Percentiles rank a stretch among this genome's conserved stretches.
These are phyloP conservation scores for Acanthococcus lagerstroemiae DNA, from an alignment of 2,888 invertebrate genomes.

Conservation along the genomic window DNA sequence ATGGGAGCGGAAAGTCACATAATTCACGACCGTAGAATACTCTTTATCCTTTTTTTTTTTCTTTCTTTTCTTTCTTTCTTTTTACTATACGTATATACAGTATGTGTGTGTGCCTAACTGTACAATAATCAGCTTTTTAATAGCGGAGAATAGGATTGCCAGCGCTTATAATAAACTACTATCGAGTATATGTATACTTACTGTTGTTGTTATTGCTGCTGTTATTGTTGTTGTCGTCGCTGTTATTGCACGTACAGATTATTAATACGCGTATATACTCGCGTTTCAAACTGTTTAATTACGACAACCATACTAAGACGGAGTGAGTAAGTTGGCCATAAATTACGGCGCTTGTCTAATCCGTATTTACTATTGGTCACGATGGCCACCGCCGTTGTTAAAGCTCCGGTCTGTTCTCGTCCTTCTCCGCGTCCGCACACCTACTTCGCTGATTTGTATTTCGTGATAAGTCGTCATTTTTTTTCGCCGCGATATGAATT, in stretches of 20 bases:
- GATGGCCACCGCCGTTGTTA: slow-evolving; percentile 22
- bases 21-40: slow-evolving; percentile 3
- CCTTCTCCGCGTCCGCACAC: not conserved
- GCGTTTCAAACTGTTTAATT: slow-evolving; percentile 6
- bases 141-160: not conserved
- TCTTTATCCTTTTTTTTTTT: not conserved
- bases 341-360: slow-evolving; percentile 23
- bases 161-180: slow-evolving; percentile 11
- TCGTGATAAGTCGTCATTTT: not conserved
- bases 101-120: not conserved
- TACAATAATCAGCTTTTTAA: slow-evolving; percentile 12
- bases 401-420: slow-evolving; percentile 2
- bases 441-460: not conserved
- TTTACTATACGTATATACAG: not conserved
- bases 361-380: slow-evolving; percentile 26
- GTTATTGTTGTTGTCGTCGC: slow-evolving; percentile 17
- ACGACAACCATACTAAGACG: not conserved
- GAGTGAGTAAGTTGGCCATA: slow-evolving; percentile 20
- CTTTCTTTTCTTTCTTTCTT: not conserved
- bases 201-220: not conserved
- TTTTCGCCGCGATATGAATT: not conserved
- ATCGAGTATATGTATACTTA: not conserved
- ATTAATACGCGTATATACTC: slow-evolving; percentile 21
- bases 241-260: slow-evolving; percentile 27
- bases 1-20: slow-evolving; percentile 14